Evolutionary conservation across 2,888 invertebrate species (phyloP), one percentile per base, ranked within the genome.

Genomic region (Linnaemya vulpina): DNA sequence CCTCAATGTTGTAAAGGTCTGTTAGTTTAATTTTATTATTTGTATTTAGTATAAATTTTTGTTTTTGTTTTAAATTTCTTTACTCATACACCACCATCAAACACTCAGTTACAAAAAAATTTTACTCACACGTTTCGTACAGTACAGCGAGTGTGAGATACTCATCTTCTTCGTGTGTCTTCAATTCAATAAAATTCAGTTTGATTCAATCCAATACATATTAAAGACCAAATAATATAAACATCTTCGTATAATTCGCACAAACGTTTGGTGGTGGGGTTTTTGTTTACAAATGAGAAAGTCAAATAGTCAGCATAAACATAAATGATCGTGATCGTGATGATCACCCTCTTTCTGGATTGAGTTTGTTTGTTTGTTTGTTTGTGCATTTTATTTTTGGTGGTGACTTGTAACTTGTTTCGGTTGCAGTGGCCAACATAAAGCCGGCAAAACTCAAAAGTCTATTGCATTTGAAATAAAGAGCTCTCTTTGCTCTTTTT

Each of bases 1-100:
- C 85, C 82, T 67, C 85, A 75, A 60, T 75, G 60, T 67, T 85
- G 73, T 71, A 82, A 82, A 82, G 82, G 82, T 85, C 78, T 82
- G 70, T 55, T 70, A 74, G 60, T 82, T 82, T 67, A 70, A 68
- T 76, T 84, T 68, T 70, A 43, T 84, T 76, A 49, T 49, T 80
- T 75, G 40, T 71, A 38, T 70, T 63, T 62, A 25, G 75, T 75
- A 51, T 43, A 49, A n/a, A n/a, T n/a, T 83, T 7, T 68, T 74
- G 65, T 65, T 51, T 20, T 58, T 55, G 63, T 15, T 63, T 43
- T 38, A 22, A 65, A 43, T 76, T 80, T 38, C 60, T 65, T 49
- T 70, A 15, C 71, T 40, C 55, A 51, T 40, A 71, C 49, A 55
- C 58, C 11, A 15, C 38, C 22, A 43, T 11, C 25, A 40, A 53